Evolutionary conservation across 2,888 invertebrate genomes (phyloP).

Genomic region (Ophion ventricosus): DNA sequence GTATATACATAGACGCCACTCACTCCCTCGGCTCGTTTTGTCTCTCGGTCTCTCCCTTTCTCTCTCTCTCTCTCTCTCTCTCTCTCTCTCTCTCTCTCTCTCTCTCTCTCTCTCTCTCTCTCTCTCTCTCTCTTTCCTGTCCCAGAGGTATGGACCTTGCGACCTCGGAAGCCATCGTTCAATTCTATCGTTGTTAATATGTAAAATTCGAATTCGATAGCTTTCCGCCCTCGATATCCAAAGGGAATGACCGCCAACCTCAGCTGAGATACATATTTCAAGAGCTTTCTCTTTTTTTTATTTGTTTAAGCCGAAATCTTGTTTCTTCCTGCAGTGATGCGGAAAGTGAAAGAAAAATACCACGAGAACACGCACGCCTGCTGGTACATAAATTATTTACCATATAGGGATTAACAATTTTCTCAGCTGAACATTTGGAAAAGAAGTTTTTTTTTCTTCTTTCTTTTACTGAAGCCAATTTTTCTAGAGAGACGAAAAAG

Average conservation of each 20-base stretch:
- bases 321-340: not conserved
- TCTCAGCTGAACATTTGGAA: not conserved
- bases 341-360: not conserved
- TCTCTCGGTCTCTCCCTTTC: not conserved
- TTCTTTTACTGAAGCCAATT: not conserved
- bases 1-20: constrained; percentile 27
- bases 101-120: constrained; percentile 14
- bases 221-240: constrained; percentile 15
- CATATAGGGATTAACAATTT: not conserved
- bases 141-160: constrained; percentile 31
- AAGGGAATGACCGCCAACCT: constrained; percentile 7
- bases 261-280: not conserved
- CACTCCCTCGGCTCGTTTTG: constrained; percentile 17
- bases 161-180: constrained; percentile 39
- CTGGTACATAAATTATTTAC: not conserved
- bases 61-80: constrained; percentile 9
- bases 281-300: not conserved
- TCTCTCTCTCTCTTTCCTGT: constrained; percentile 3
- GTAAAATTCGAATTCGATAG: constrained; percentile 48
- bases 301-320: not conserved
- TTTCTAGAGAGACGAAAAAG: not conserved
- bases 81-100: constrained; percentile 11
- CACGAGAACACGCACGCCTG: too few species aligned
- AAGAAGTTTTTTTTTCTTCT: not conserved
- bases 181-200: constrained; percentile 43